Evolutionary conservation across 1,140 invertebrate genomes (phyloP), one percentile per base, ranked within the genome.

Genomic region (Akabosia matsudoensis): DNA sequence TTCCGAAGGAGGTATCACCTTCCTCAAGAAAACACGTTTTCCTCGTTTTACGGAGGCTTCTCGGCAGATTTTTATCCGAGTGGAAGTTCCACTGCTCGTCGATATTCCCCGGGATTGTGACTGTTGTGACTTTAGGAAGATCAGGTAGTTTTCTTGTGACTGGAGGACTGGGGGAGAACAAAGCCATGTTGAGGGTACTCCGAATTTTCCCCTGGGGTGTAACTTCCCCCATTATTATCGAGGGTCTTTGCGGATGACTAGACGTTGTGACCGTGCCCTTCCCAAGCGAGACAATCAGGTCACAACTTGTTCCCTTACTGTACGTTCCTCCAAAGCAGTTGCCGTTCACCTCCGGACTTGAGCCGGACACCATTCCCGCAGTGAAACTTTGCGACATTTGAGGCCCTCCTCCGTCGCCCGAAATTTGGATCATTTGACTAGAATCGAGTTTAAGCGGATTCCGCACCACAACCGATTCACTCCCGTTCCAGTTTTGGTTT

Each of bases 71-170:
- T 33, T 79, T 78, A 26, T 79, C 80, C 2, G 78, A 74, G 14
- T 61, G 75, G 76, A 79, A 81, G 61, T 76, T 77, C 80, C 80
- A 81, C 16, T 28, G 31, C 18, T 81, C 75, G n/a, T 81, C 61
- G 37, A 45, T 45, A 45, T 45, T 45, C 28, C 61, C 61, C 13
- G 61, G 28, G 22, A 67, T 22, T 10, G 24, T 22, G 54, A 30
- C 26, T 30, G 61, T 67, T 61, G 54, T 18, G 7, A 45, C 18
- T 7, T 45, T 45, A 10, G 7, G 37, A 7, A 10, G 37, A 10
- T 7, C 54, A 16, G 10, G 54, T n/a, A n/a, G n/a, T n/a, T n/a
- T n/a, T n/a, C n/a, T n/a, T n/a, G n/a, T n/a, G 24, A 22, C 14
- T 7, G 54, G 3, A 16, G 54, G 24, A 3, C 26, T 10, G 13